Evolutionary conservation across 2,888 invertebrate species (phyloP), one percentile per base, ranked within the genome.

Genomic region (Frankliniella fusca): DNA sequence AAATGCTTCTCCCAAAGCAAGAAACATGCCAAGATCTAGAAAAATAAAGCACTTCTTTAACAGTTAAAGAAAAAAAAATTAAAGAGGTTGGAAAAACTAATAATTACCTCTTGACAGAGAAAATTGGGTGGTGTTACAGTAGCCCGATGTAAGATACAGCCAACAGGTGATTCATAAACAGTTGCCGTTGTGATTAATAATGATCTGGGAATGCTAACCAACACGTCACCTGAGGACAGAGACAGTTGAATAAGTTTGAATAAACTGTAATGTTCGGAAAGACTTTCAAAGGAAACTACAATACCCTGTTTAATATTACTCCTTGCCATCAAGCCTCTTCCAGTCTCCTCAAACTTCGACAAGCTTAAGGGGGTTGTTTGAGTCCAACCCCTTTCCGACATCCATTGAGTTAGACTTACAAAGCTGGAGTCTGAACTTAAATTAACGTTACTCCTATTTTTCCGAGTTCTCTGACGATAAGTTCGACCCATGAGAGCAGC

Each of bases 261-360:
- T 85, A 27, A 86, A 84, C 70, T 86, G 85, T 80, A 87, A 84
- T 50, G 91, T 92, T 81, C 89, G 90, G 48, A 91, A 91, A 84
- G 90, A 92, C 81, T 93, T 90, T 81, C 93, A 90, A 83, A 91
- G 87, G 85, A 90, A 88, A 48, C 11, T 18, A 61, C 0, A 61
- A 85, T 92, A 81, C 92, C 92, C 48, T 89, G 86, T 12, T 86
- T 85, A 61, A 94, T 89, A 79, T 87, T 88, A 85, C 88, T 89
- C 85, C 90, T 91, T 0, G 94, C 92, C 85, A 92, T 90, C 48
- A 96, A 89, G 38, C 96, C 96, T 82, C 96, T 90, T 12, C 95
- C 95, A 9, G 94, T 95, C 15, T 88, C 86, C 48, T 89, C 84
- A 87, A 94, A 95, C 83, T 90, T 86, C 11, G 90, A 90, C n/a